Evolutionary conservation across 2,888 invertebrate species (phyloP).

Genomic region (Brenthis ino): DNA sequence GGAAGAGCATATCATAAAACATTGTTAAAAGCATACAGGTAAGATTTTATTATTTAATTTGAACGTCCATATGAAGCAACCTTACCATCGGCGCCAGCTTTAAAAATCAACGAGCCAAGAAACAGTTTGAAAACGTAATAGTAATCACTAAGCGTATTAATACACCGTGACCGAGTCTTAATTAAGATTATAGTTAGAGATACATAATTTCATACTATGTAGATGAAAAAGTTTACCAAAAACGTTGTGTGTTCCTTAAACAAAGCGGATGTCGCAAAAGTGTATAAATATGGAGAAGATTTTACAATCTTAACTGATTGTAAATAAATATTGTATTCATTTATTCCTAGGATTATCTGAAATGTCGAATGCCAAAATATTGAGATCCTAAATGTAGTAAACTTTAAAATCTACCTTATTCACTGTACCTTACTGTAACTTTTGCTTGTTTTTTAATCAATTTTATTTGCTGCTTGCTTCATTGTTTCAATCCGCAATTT

Average conservation of each 20-base stretch:
- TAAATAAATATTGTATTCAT: too few species aligned
- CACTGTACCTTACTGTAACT: too few species aligned
- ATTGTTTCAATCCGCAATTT: too few species aligned
- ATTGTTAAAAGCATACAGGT: constrained; percentile 23
- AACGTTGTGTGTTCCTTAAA: neutral
- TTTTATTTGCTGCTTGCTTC: too few species aligned
- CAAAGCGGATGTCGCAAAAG: too few species aligned
- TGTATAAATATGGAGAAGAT: too few species aligned
- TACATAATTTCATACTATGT: constrained; percentile 42
- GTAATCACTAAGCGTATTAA: constrained; percentile 62
- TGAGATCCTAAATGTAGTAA: too few species aligned
- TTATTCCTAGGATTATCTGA: too few species aligned
- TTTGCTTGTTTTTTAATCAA: too few species aligned
- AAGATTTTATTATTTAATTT: constrained; percentile 30
- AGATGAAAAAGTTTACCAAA: constrained; percentile 17
- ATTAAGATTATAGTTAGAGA: constrained; percentile 64
- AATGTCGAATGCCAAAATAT: too few species aligned
- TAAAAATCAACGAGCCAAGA: constrained; percentile 64
- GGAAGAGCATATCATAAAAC: constrained; percentile 27
- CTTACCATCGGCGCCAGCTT: constrained; percentile 49
- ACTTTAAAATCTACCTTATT: too few species aligned
- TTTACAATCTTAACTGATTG: too few species aligned
- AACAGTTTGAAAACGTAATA: constrained; percentile 56
- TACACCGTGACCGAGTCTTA: constrained; percentile 64
- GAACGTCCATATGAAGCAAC: constrained; percentile 29